Conservation (phyloP, 2,888 invertebrate genomes). For the Acanthoscelides obtectus region DNA sequence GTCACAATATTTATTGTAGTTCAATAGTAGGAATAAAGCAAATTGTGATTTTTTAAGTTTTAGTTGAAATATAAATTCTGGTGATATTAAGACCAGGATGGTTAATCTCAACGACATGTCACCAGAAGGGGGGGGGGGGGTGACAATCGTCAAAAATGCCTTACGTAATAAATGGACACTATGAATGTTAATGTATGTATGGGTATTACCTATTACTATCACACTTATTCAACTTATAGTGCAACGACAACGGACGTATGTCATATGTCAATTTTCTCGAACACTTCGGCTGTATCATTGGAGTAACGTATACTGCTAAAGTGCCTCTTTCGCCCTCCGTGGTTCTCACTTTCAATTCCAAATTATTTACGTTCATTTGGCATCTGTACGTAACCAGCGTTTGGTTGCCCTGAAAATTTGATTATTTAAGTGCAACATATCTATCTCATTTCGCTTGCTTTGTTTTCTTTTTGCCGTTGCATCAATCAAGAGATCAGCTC, state of each 20-base stretch:
- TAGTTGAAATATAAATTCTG: no score
- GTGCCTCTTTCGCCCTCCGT: conserved; percentile 74
- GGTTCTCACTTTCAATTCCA: conserved; percentile 81
- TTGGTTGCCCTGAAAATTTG: conserved; percentile 55
- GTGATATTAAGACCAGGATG: no score
- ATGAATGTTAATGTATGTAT: no score
- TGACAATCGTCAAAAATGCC: background rate
- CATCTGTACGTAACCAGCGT: conserved; percentile 86
- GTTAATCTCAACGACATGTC: no score
- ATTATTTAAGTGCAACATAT: no score
- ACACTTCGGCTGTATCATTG: conserved; percentile 74
- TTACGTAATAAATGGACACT: background rate
- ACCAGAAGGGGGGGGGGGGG: no score
- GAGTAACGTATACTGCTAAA: conserved; percentile 71
- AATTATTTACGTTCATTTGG: conserved; percentile 84
- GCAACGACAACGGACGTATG: conserved; percentile 74
- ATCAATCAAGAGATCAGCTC: no score
- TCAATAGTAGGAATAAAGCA: no score
- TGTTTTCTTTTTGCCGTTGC: no score
- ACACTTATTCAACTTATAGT: conserved; percentile 64
- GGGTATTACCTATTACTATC: conserved; percentile 53
- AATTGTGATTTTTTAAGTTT: no score
- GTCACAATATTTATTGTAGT: no score
- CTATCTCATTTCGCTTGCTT: no score
- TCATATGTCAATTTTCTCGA: conserved; percentile 65